Evolutionary conservation across 2,888 invertebrate genomes (phyloP), one percentile per base, ranked within the genome.

Genomic region (Orthosia cruda): DNA sequence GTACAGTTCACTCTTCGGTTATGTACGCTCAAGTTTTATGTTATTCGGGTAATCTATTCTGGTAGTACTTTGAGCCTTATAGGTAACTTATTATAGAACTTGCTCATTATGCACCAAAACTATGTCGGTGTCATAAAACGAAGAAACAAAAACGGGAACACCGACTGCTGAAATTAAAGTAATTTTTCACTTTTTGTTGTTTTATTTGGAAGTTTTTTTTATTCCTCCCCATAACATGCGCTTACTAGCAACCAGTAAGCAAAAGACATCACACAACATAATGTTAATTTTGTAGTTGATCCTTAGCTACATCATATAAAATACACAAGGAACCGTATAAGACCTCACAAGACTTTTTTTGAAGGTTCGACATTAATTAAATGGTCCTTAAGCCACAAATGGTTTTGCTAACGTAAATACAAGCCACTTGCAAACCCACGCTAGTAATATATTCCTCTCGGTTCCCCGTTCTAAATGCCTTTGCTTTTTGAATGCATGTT

Each of bases 321-420:
- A 73, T 74, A 32, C 81, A 86, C 84, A 83, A 72, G 71, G 77
- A 83, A 83, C 85, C 84, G 83, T 88, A 88, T 69, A 85, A 83
- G 78, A 76, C 67, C 74, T 62, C 81, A 80, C 73, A 71, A 86
- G 81, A 77, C 84, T 89, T 86, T 84, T 86, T 88, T 89, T 88
- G 84, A 85, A 77, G 84, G 83, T 81, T 87, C 81, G 54, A 79
- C 88, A 88, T 91, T 91, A 91, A 90, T 90, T 89, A 89, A 89
- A 90, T 89, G 84, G 82, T 77, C 72, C 86, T 87, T 77, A 71
- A 78, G 65, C 59, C 54, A 81, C 78, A 86, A 88, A 87, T 83
- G 71, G 20, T 54, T 77, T 78, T 49, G 52, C 69, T 77, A 65
- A 64, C 74, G 69, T 78, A 71, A 69, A 45, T 63, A 74, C 73